Conservation (phyloP, 2,113 vertebrate genomes). For the Forbesichthys papilliferus region DNA sequence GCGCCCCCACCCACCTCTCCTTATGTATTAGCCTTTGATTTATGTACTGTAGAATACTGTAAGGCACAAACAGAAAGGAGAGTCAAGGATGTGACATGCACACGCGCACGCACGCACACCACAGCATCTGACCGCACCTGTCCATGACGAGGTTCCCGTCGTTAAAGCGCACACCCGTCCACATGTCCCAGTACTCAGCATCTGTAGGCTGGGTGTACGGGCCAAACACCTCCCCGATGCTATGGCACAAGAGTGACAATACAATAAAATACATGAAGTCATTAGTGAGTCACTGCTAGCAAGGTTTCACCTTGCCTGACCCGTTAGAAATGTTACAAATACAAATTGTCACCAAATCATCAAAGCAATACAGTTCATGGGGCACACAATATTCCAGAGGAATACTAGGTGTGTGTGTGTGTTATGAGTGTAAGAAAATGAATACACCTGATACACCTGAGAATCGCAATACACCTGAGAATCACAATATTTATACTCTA, state of each 20-base stretch:
- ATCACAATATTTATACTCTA: too few species aligned
- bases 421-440: too few species aligned
- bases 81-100: neutral
- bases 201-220: conserved; percentile 90
- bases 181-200: conserved; percentile 94
- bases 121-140: conserved; percentile 72
- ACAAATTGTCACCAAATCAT: neutral
- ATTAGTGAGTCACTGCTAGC: neutral
- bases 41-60: conserved; percentile 90
- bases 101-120: neutral
- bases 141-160: conserved; percentile 91
- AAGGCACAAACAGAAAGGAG: neutral
- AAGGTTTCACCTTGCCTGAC: neutral
- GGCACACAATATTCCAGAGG: too few species aligned
- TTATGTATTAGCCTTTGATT: conserved; percentile 90
- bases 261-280: neutral
- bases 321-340: neutral
- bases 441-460: too few species aligned
- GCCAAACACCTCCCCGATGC: conserved; percentile 88
- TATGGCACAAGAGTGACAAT: conserved; percentile 40
- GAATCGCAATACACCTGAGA: too few species aligned
- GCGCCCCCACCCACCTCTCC: conserved; percentile 88
- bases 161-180: conserved; percentile 86
- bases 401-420: too few species aligned
- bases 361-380: too few species aligned